Evolutionary conservation across 92 coral and sea anemone genomes (phyloP), one percentile per base, ranked within the genome.

Genomic region (Phenganax subtilis): DNA sequence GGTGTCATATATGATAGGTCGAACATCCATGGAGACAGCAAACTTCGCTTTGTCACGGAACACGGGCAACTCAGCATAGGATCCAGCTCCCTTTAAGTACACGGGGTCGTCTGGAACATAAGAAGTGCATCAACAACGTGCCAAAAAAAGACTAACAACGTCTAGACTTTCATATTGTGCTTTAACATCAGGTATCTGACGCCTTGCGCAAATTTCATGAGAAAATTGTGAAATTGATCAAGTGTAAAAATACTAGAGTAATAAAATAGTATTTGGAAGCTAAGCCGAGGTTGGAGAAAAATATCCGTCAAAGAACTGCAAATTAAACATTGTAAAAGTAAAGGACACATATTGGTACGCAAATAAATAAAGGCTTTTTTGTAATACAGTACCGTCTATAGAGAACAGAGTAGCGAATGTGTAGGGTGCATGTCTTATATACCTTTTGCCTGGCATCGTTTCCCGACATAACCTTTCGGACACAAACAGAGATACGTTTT

Each of bases 391-490:
- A 37, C 47, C 2, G 47, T 37, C 5, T 37, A 37, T 37, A 59
- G 65, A 7, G 65, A 59, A 59, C 16, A 20, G 25, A 20, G 25
- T 20, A 14, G 65, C 15, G 65, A 59, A 59, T 12, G 65, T 20
- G 7, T 12, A 1, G 65, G 65, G 25, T 59, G 65, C 2, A 12
- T 59, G 65, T 59, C 16, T 59, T 59, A 10, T 30, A 10, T 14
- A 64, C 83, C 74, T 79, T 47, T 65, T 25, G 61, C 74, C 37
- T 79, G 83, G 54, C 83, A 79, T 79, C 83, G 51, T 54, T 52
- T 63, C 15, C 83, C 83, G 65, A 54, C 59, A 17, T 63, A 79
- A 52, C 83, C 83, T 12, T 51, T 17, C n/a, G 83, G 83, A 79
- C 83, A 79, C 74, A 63, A 12, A 68, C 83, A 79, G 16, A 53